Evolutionary conservation across 2,888 invertebrate genomes (phyloP).

Genomic region (Drosophila sordidula): DNA sequence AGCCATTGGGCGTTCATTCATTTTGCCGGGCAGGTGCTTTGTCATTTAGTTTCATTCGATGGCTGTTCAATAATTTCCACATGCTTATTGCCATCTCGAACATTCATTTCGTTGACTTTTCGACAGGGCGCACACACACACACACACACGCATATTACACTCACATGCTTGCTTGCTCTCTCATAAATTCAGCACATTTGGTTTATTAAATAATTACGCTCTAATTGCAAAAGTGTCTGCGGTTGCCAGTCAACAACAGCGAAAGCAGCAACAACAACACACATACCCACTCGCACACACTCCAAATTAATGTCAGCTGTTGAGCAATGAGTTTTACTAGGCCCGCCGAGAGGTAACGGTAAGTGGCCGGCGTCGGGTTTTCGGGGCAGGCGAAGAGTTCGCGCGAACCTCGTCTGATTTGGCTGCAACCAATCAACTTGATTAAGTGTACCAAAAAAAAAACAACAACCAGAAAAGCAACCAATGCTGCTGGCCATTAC

Average conservation of each 20-base stretch:
- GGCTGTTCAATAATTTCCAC: conserved; percentile 51
- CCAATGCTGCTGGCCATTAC: conserved; percentile 15
- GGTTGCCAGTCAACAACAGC: conserved; percentile 47
- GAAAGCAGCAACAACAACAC: conserved; percentile 32
- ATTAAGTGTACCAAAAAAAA: conserved; percentile 59
- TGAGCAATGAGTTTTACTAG: conserved; percentile 53
- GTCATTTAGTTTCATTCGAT: conserved; percentile 59
- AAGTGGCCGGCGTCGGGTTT: conserved; percentile 23
- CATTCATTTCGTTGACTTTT: conserved; percentile 56
- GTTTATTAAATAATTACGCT: conserved; percentile 80
- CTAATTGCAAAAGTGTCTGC: conserved; percentile 79
- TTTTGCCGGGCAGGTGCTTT: conserved; percentile 46
- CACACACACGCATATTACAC: conserved; percentile 17
- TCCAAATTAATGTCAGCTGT: conserved; percentile 52
- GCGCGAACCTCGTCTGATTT: conserved; percentile 32
- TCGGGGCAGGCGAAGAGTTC: not conserved
- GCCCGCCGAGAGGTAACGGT: conserved; percentile 27
- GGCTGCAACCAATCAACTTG: conserved; percentile 64
- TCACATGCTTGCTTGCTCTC: conserved; percentile 4
- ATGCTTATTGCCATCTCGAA: conserved; percentile 39
- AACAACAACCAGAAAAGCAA: conserved; percentile 14
- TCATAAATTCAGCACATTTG: conserved; percentile 53
- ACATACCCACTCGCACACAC: conserved; percentile 1
- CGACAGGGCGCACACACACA: conserved; percentile 28
- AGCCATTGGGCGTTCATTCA: conserved; percentile 44